Conservation (phyloP, 37 sponge, comb jelly and placozoan species). For the Theonella swinhoei region DNA sequence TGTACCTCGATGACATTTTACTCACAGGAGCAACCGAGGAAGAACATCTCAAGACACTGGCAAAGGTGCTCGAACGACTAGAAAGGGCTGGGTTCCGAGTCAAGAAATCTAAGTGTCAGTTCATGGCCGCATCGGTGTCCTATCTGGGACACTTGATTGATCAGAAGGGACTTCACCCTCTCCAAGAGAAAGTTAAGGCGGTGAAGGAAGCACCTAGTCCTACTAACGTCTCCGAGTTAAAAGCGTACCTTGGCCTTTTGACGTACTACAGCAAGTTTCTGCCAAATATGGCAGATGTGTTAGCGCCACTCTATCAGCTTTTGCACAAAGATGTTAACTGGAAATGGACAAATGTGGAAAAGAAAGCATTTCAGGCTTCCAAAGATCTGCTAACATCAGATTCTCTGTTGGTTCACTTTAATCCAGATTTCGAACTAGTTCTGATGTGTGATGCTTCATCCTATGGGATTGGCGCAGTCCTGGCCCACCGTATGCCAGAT, state of each 20-base stretch:
- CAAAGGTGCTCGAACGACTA: constrained; percentile 21
- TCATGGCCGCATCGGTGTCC: background rate
- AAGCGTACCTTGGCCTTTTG: constrained; percentile 3
- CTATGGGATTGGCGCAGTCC: constrained; percentile 40
- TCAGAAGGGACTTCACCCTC: constrained; percentile 17
- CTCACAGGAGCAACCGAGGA: too few relatives aligned
- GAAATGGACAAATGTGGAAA: constrained; percentile 19
- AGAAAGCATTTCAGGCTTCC: constrained; percentile 6
- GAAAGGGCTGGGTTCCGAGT: constrained; percentile 16
- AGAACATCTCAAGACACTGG: too few relatives aligned
- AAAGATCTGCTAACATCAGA: constrained; percentile 21
- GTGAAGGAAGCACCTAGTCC: constrained; percentile 4
- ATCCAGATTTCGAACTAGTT: background rate
- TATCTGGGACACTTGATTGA: constrained; percentile 45
- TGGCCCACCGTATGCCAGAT: too few relatives aligned
- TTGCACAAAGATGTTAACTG: constrained; percentile 5
- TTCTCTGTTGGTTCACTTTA: constrained; percentile 23
- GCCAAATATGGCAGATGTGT: background rate
- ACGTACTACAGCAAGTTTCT: constrained; percentile 8
- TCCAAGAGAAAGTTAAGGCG: constrained; percentile 7
- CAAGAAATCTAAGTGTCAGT: constrained; percentile 28
- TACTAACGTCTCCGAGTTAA: constrained; percentile 9
- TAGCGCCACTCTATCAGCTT: constrained; percentile 22
- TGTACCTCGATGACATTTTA: too few relatives aligned
- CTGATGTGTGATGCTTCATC: constrained; percentile 31